Base-by-base conservation (phyloP, 2,797 vertebrate genomes). In the Mormyrus hasselquistii region DNA sequence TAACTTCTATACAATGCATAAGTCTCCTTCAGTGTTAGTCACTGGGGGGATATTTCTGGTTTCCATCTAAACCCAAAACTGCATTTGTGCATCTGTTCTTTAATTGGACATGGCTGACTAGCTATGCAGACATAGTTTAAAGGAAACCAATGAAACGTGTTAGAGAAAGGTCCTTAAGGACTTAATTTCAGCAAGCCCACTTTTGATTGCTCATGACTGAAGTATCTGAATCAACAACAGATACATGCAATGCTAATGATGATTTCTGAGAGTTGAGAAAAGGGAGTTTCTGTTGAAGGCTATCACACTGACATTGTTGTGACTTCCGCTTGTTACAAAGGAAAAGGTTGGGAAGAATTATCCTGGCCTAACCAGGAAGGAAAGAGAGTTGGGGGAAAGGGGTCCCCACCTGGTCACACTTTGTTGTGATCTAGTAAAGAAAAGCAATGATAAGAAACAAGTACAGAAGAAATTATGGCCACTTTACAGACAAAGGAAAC, bases 321-420 rank as follows among this genome's bases (percentile, higher is more conserved):
- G 69, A 55, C 92, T 91, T 89, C 90, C 87, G 65, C 89, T 88
- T 76, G 89, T 85, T 91, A 92, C 88, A 91, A 92, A 90, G 88
- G 59, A 85, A 89, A 62, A 88, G 87, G 9, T 53, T 87, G 89
- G 90, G 86, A 89, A 59, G 92, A 87, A 91, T 90, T 91, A 90
- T 92, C 91, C 88, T 91, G 90, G 91, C 93, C 91, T 92, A 90
- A 92, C 88, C 59, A 92, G 87, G 88, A 89, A 65, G 90, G 93
- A 91, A 90, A 90, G 50, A 88, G 85, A 91, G 90, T 55, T 90
- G 89, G 88, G 91, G 88, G 91, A 89, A 91, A 91, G 92, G 91
- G 94, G 91, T 95, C 94, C 96, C 96, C 96, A 96, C 96, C 96
- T 96, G 95, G 95, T 96, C 91, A 96, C 93, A 94, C 94, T 95